Base-by-base conservation (phyloP, 2,888 invertebrate species). In the Synanthedon andrenaeformis region DNA sequence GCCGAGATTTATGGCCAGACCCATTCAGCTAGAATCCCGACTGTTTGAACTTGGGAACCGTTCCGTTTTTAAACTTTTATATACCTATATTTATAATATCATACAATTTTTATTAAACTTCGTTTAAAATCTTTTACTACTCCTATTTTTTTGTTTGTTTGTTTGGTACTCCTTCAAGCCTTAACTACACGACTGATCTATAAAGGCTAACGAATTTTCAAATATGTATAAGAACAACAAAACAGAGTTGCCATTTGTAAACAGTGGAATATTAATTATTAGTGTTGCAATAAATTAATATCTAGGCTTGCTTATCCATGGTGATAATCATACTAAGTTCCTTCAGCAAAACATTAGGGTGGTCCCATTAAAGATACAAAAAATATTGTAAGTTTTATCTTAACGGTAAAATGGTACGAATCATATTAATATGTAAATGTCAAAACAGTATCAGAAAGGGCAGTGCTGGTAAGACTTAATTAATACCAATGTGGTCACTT, bases 1-100 rank as follows among this genome's bases (percentile, higher is more conserved):
- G 74, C 66, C 62, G 77, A 84, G 85, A 85, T 85, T 85, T 84
- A 85, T 85, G 72, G 74, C 72, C 76, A 74, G 68, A 74, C 74
- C 78, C 79, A 76, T 78, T 79, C 74, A 78, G 75, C 76, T 76
- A 79, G 78, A 79, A 82, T 77, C 70, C 23, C 71, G 70, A 74
- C 74, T 72, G 72, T 81, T 79, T 73, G 76, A 75, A 79, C 73
- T 75, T 72, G 62, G 69, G 74, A 75, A 52, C 23, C 49, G 42
- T 52, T 17, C 69, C 66, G 52, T 65, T 66, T 66, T 72, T 67
- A 66, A 67, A 69, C 61, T 68, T 64, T 63, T 60, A 45, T 13
- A n/a, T 45, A 14, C n/a, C n/a, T 13, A 14, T 5, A 45, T 12
- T 10, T n/a, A 23, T 23, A 23, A 19, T 28, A 35, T 8, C 35